Evolutionary conservation across 1,140 invertebrate genomes (phyloP), one percentile per base, ranked within the genome.

Genomic region (Sarcophaga bullata): DNA sequence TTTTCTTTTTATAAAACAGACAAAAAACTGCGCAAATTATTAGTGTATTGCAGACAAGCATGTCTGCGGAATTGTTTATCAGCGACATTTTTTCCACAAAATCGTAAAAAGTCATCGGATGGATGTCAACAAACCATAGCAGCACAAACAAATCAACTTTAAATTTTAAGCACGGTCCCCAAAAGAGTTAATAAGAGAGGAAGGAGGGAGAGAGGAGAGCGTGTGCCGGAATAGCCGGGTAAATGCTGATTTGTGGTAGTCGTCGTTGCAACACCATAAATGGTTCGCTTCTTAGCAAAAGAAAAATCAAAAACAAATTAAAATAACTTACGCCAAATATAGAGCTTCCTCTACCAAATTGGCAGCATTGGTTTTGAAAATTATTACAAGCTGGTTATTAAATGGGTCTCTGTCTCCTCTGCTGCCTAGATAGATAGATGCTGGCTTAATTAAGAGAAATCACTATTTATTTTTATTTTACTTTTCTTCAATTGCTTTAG

Each of bases 321-420:
- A 58, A 58, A 58, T 58, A 58, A 58, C 54, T 58, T 58, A 58
- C 54, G 54, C 54, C 54, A 58, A 58, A 58, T 58, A n/a, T 58
- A 58, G 54, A 0, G 15, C 54, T 58, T 58, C 54, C 54, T 58
- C 54, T n/a, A 58, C 10, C 10, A 11, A 58, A 58, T 58, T 58
- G 54, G 13, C 54, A 58, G n/a, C 54, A 58, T n/a, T 58, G 15
- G 25, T n/a, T 58, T 58, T 58, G 10, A 58, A n/a, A n/a, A n/a
- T n/a, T n/a, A n/a, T 58, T n/a, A 58, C 54, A 13, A 58, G 54
- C 11, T n/a, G 11, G 54, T 13, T 6, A n/a, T 58, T 13, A n/a
- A 58, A 58, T n/a, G 15, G n/a, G n/a, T n/a, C 7, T 58, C 54
- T n/a, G 54, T n/a, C 15, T n/a, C 54, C 7, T 58, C 54, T n/a